Evolutionary conservation across 2,113 vertebrate species (phyloP), one percentile per base, ranked within the genome.

Genomic region (Gorsachius goisagi): DNA sequence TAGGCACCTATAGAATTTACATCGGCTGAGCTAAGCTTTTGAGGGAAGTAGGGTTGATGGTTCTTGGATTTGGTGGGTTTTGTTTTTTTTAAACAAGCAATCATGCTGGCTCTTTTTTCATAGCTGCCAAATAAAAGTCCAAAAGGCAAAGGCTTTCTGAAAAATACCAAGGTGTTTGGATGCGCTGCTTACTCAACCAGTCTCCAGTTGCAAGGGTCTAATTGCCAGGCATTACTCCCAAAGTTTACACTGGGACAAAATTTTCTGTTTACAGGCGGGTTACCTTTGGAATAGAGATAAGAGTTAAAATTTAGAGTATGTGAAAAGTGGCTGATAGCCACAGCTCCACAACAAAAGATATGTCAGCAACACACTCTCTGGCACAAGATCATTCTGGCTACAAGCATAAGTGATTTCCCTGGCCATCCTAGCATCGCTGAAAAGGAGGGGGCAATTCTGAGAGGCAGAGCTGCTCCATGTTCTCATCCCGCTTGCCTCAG

Each of bases 141-240:
- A 92, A 91, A 92, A 95, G 66, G 89, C 87, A 96, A 94, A 95
- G 77, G 77, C 77, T 80, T 71, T 50, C 55, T 85, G 67, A 58
- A 83, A 90, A 90, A 83, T 64, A 69, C 39, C 27, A 4, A 10
- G 30, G 67, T 50, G 72, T 73, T 33, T 32, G 63, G 79, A 93
- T 83, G 72, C 67, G 21, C 39, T 41, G 69, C 88, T 95, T 88
- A 88, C 88, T 79, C 88, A 91, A 59, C 52, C 85, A 35, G 17
- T 28, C 44, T 82, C 73, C 69, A 37, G 33, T 4, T 85, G 56
- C 75, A 82, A 78, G 66, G 62, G 75, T 64, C 44, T 76, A 17
- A 83, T 88, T 64, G 79, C 44, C 49, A 93, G 52, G 33, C 75
- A 52, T 59, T 85, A 67, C 77, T 78, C 32, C 30, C 35, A 45